Base-by-base conservation (phyloP, 2,888 invertebrate species). In the Epirrhoe tristata region DNA sequence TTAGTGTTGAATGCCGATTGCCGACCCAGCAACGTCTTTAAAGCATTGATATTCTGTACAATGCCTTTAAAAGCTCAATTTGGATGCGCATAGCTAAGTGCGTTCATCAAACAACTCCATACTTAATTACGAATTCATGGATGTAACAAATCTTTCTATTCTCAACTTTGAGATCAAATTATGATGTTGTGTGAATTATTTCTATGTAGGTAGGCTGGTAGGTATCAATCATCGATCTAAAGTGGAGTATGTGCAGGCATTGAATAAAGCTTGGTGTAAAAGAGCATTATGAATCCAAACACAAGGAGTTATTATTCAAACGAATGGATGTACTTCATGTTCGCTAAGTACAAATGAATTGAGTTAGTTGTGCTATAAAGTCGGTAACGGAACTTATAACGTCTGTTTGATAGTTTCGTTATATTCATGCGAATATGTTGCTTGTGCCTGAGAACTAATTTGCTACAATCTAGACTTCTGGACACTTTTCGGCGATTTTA, bases 231-330 rank as follows among this genome's bases (percentile, higher is more conserved):
- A 24, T 24, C 24, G 24, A 24, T 24, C 24, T 24, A 34, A 34
- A 34, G 7, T 34, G 34, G 6, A 34, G 24, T 24, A 34, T 4
- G 6, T 7, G 12, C 12, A 12, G 39, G 39, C 39, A 43, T 10
- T 1, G 0, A 43, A 12, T 12, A 43, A 43, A 12, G 12, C 12
- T 12, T 12, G 1, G 5, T 43, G 12, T 43, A 12, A 10, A 39
- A 43, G 1, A 43, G 39, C 12, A 43, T 43, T 43, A 76, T 86
- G 81, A 85, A 78, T 86, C 85, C 83, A 70, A 73, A 79, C 59
- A 73, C 83, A 84, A 84, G 78, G 75, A 76, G 72, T 74, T 76
- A 74, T 82, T 83, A 77, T 81, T 75, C 77, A 74, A 74, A 75
- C 55, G 17, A 14, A n/a, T 55, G 16, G 10, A 34, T 0, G 32